Evolutionary conservation across 2,888 invertebrate species (phyloP).

Genomic region (Orchestes rusci): DNA sequence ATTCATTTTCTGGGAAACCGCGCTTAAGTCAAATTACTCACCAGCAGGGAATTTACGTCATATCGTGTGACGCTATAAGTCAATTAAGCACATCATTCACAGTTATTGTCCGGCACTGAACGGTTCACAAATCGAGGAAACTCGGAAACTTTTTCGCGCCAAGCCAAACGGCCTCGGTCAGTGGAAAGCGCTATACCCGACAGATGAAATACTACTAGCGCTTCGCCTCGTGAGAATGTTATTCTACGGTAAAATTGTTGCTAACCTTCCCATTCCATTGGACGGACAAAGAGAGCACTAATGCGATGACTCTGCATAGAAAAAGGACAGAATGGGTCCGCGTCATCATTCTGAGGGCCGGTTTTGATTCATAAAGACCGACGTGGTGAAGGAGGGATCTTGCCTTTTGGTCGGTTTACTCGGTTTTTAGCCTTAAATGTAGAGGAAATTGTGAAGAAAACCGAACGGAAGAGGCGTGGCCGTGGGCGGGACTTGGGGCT

Average conservation of each 20-base stretch:
- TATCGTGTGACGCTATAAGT: conserved; percentile 8
- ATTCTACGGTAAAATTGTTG: conserved; percentile 22
- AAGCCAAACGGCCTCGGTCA: no score
- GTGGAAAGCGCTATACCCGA: no score
- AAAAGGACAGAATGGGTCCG: conserved; percentile 11
- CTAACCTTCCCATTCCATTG: conserved; percentile 21
- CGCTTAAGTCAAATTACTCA: conserved; percentile 16
- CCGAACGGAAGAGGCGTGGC: conserved; percentile 17
- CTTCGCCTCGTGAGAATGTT: conserved; percentile 15
- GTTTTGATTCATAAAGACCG: conserved; percentile 12
- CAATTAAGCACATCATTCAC: no score
- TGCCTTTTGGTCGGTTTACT: conserved; percentile 14
- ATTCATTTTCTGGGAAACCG: no score
- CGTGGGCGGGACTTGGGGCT: conserved; percentile 11
- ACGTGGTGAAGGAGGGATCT: conserved; percentile 15
- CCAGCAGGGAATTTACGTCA: conserved; percentile 16
- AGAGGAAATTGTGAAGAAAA: conserved; percentile 23
- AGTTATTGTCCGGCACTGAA: no score
- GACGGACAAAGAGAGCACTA: conserved; percentile 12
- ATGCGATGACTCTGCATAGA: not conserved
- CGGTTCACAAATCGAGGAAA: no score
- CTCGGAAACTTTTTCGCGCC: conserved; percentile 7
- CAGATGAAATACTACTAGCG: no score
- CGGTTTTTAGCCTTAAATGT: conserved; percentile 23
- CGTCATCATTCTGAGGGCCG: conserved; percentile 17